These are phyloP conservation scores for Pterocles burchelli DNA, from an alignment of 2,113 vertebrate genomes.

Conservation along the genomic window DNA sequence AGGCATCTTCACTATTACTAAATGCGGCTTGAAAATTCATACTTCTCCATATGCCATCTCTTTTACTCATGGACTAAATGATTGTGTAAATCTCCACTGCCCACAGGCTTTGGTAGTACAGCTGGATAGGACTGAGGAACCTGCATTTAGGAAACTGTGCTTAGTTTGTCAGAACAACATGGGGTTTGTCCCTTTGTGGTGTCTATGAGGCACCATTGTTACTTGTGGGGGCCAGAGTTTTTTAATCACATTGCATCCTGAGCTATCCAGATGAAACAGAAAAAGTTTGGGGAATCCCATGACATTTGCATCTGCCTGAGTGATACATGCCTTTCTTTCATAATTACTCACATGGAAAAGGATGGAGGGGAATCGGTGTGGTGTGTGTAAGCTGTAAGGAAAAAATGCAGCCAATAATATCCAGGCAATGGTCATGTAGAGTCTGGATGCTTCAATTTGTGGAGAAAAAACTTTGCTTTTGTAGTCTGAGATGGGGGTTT, in stretches of 20 bases:
- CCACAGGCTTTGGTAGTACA: background rate
- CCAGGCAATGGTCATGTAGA: rapidly evolving
- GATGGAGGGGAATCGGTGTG: background rate
- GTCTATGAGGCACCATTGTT: rapidly evolving
- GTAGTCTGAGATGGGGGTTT: background rate
- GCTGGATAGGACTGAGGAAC: background rate
- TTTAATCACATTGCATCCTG: background rate
- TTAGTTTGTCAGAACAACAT: background rate
- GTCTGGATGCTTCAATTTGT: background rate
- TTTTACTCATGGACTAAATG: background rate
- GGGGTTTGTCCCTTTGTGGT: background rate
- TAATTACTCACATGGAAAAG: background rate
- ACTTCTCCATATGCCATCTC: background rate
- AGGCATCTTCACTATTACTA: background rate
- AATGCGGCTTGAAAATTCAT: background rate
- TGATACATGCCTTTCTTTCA: background rate
- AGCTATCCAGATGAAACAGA: background rate
- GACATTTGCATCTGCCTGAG: background rate
- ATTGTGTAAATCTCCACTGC: background rate
- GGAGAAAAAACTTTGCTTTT: background rate
- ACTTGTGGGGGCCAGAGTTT: background rate
- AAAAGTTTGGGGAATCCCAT: background rate
- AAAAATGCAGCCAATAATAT: background rate
- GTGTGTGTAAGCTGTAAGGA: background rate
- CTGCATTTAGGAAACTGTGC: background rate